A percentile compares a stretch with the other conserved stretches of the same genome.
These are phyloP conservation scores for Antedon mediterranea DNA, from an alignment of 53 echinoderm and acorn worm species.

Conservation along the genomic window DNA sequence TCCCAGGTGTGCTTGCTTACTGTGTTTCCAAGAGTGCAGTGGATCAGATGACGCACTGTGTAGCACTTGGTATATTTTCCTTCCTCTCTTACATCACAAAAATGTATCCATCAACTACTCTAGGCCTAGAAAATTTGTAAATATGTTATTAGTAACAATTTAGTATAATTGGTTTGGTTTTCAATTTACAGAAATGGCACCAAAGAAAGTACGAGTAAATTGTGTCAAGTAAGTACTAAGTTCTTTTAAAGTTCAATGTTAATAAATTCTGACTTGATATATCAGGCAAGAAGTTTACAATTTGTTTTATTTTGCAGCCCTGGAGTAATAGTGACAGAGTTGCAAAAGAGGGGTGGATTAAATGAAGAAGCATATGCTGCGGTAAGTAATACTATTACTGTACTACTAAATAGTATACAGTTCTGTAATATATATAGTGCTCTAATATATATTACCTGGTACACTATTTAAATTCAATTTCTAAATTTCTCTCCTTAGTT, in stretches of 20 bases:
- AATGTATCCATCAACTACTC: too few species aligned
- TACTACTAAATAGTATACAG: too few species aligned
- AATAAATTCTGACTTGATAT: too few species aligned
- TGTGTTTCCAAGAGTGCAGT: slow-evolving; percentile 82
- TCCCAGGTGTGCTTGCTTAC: slow-evolving; percentile 73
- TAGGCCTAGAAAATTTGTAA: too few species aligned
- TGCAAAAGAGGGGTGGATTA: slow-evolving; percentile 55
- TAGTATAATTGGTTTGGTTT: background rate
- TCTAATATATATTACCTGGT: too few species aligned
- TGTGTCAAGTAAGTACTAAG: slow-evolving; percentile 55
- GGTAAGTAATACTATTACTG: background rate
- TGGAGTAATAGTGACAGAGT: slow-evolving; percentile 54
- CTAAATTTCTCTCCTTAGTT: slow-evolving; percentile 7
- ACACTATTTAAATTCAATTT: too few species aligned
- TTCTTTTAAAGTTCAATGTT: background rate
- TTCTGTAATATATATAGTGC: too few species aligned
- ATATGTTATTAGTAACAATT: too few species aligned
- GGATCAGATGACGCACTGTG: slow-evolving; percentile 81
- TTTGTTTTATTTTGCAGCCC: slow-evolving; percentile 30
- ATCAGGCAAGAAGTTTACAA: too few species aligned
- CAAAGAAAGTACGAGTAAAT: slow-evolving; percentile 75
- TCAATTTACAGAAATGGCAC: slow-evolving; percentile 53
- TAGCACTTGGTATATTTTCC: slow-evolving; percentile 55
- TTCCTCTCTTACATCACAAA: background rate
- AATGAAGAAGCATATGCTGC: slow-evolving; percentile 36